phyloP scores from a whole-genome alignment of 2,113 vertebrate genomes.

The Azemiops feae region DNA sequence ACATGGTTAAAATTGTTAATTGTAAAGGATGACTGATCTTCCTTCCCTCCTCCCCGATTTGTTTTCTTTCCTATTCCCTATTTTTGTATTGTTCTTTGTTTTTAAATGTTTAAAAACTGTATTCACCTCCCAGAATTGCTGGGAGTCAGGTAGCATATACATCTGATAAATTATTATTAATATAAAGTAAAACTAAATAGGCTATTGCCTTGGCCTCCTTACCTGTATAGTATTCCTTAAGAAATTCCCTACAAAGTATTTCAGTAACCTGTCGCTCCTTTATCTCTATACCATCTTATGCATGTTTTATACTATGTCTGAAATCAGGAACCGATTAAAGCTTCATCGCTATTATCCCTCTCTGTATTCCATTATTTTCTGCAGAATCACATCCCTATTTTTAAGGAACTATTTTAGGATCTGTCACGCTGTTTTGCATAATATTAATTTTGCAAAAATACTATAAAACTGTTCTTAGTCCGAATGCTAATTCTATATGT shows the following conservation, averaged over 20 bases:
- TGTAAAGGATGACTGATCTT: neutral
- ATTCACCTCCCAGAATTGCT: neutral
- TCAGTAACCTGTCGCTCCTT: neutral
- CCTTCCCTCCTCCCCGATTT: neutral
- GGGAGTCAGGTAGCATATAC: neutral
- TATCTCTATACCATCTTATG: neutral
- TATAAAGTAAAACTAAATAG: neutral
- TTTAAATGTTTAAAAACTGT: neutral
- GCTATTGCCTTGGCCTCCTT: neutral
- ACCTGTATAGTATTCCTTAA: neutral
- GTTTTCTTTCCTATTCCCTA: neutral
- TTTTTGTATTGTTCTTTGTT: neutral
- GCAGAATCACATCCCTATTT: neutral
- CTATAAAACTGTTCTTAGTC: neutral
- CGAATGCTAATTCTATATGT: neutral
- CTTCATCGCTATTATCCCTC: neutral
- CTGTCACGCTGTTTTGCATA: neutral
- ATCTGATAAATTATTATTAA: neutral
- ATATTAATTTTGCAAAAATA: neutral
- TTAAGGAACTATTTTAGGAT: neutral
- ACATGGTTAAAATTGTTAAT: neutral
- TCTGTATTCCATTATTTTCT: neutral
- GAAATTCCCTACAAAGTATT: neutral
- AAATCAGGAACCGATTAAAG: neutral
- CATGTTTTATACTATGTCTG: neutral